Percentiles rank a stretch among this genome's conserved stretches.
Evolutionary conservation across 2,888 invertebrate genomes (phyloP).

Genomic region (Drosophila mulleri): DNA sequence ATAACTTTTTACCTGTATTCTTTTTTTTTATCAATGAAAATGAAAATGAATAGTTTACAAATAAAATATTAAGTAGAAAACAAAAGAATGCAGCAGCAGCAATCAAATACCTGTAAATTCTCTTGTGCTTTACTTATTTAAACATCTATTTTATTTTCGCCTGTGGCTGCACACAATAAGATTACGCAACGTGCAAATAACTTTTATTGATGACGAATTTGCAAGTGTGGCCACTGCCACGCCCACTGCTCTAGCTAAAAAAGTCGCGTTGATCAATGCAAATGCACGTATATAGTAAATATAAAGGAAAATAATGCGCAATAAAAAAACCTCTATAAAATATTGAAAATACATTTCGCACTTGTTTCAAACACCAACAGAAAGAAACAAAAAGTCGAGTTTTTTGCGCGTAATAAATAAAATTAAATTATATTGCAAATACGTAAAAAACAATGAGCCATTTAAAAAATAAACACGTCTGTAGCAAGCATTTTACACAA

Average conservation of each 20-base stretch:
- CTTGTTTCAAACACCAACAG: slow-evolving; percentile 11
- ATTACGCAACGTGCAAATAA: slow-evolving; percentile 56
- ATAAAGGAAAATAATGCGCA: slow-evolving; percentile 4
- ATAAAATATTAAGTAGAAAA: neutral
- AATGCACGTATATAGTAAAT: slow-evolving; percentile 39
- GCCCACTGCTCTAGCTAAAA: slow-evolving; percentile 6
- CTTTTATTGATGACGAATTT: slow-evolving; percentile 75
- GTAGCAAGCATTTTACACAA: slow-evolving; percentile 51
- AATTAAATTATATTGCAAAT: slow-evolving; percentile 72
- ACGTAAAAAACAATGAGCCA: slow-evolving; percentile 64
- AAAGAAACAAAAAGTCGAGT: neutral
- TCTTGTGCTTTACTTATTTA: neutral
- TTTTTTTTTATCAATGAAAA: neutral
- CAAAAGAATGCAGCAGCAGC: neutral
- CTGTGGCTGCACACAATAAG: slow-evolving; percentile 36
- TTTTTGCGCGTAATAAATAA: slow-evolving; percentile 66
- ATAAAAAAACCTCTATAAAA: slow-evolving; percentile 43
- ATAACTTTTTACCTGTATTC: neutral
- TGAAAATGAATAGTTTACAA: neutral
- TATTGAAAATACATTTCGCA: slow-evolving; percentile 69
- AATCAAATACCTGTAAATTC: neutral
- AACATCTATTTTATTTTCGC: neutral
- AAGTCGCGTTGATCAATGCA: slow-evolving; percentile 51
- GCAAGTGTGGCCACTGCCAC: slow-evolving; percentile 39
- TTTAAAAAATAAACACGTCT: slow-evolving; percentile 77